These are phyloP conservation scores for Xanthia icteritia DNA, from an alignment of 2,888 invertebrate genomes.

Conservation along the genomic window DNA sequence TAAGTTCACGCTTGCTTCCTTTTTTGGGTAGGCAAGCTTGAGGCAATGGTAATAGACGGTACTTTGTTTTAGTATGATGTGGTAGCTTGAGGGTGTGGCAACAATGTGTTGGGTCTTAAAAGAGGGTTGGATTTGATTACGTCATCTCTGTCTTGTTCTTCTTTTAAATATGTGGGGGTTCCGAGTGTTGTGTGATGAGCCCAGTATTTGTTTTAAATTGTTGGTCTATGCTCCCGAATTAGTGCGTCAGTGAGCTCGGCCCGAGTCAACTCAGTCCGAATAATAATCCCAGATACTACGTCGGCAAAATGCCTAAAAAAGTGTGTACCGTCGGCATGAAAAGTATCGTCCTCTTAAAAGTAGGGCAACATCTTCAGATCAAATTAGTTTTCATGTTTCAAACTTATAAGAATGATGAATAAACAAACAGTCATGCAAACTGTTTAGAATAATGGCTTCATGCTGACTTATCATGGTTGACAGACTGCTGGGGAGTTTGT, in stretches of 20 bases:
- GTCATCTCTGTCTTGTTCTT: background rate
- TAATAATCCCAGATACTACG: no score
- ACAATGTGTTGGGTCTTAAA: constrained; percentile 31
- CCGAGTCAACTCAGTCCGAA: no score
- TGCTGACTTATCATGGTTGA: background rate
- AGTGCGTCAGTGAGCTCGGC: no score
- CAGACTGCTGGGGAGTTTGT: no score
- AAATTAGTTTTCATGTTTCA: no score
- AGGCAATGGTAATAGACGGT: constrained; percentile 33
- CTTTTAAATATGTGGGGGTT: constrained; percentile 7
- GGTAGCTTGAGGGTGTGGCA: constrained; percentile 20
- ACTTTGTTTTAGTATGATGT: constrained; percentile 27
- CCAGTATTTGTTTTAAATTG: background rate
- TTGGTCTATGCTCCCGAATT: background rate
- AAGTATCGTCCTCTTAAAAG: no score
- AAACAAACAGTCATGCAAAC: no score
- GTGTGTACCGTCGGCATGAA: no score
- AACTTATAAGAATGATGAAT: background rate
- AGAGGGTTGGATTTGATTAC: background rate
- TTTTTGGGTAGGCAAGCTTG: constrained; percentile 50
- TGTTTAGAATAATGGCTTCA: background rate
- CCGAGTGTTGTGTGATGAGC: background rate
- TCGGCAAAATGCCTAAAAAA: no score
- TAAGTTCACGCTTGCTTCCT: constrained; percentile 58
- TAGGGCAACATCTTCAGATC: no score